A percentile compares a stretch with the other conserved stretches of the same genome.
These are phyloP conservation scores for Epsilonema sp. DNA, from an alignment of 2,888 invertebrate genomes.

Conservation along the genomic window DNA sequence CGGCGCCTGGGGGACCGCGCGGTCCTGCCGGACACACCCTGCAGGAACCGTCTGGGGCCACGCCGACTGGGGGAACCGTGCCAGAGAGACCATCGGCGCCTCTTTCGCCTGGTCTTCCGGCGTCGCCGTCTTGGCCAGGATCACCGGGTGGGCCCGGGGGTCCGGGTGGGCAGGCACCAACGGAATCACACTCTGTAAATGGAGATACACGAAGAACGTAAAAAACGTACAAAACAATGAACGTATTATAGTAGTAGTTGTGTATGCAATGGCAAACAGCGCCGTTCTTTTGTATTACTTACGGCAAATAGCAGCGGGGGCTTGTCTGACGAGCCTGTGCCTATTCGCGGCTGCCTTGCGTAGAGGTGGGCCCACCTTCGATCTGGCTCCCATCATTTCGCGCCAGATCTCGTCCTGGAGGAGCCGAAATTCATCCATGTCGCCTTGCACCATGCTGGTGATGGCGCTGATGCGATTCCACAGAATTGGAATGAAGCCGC, in stretches of 20 bases:
- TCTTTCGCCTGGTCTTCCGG: constrained; percentile 20
- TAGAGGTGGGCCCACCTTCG: too few species aligned
- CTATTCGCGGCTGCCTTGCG: background rate
- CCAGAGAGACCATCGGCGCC: constrained; percentile 17
- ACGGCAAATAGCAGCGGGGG: background rate
- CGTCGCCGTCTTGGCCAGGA: constrained; percentile 15
- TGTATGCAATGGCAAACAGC: too few species aligned
- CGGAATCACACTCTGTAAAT: background rate
- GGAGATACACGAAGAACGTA: too few species aligned
- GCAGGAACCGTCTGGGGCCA: background rate
- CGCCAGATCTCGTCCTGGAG: background rate
- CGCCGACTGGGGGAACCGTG: too few species aligned
- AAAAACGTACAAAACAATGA: too few species aligned
- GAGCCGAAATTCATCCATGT: background rate
- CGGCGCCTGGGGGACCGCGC: background rate
- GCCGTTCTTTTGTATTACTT: too few species aligned
- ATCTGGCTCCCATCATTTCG: too few species aligned
- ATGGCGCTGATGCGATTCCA: background rate
- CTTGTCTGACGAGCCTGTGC: background rate
- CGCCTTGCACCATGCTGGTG: background rate
- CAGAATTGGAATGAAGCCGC: background rate
- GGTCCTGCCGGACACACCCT: background rate
- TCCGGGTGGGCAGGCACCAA: background rate
- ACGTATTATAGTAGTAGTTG: too few species aligned
- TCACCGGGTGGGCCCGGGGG: constrained; percentile 9